These are phyloP conservation scores for Panthera uncia DNA, from an alignment of 2,113 vertebrate genomes.

Conservation along the genomic window DNA sequence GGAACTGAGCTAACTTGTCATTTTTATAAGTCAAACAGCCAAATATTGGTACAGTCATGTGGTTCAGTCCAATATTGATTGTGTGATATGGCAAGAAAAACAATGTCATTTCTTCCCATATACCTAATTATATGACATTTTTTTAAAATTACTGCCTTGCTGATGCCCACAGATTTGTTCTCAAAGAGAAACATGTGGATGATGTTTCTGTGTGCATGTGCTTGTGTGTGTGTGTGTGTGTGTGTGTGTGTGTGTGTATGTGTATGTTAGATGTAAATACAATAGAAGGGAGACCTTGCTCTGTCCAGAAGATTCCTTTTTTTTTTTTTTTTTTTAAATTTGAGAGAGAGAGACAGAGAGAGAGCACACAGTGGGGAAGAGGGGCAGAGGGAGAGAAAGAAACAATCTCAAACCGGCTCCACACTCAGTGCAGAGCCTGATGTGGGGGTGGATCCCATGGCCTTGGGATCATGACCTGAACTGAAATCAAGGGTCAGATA, in stretches of 20 bases:
- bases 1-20: background rate
- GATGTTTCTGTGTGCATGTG: background rate
- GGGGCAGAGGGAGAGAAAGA: too few relatives aligned
- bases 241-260: background rate
- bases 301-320: background rate
- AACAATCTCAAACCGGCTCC: too few relatives aligned
- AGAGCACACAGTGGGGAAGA: too few relatives aligned
- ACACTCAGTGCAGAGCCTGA: too few relatives aligned
- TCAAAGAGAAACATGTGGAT: background rate
- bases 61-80: background rate
- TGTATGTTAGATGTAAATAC: background rate
- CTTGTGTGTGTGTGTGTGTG: background rate
- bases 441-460: too few relatives aligned
- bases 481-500: too few relatives aligned
- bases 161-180: background rate
- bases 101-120: background rate
- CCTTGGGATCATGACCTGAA: too few relatives aligned
- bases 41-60: background rate
- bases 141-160: background rate
- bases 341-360: too few relatives aligned
- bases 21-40: background rate
- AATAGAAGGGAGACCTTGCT: background rate
- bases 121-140: background rate
- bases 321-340: too few relatives aligned
- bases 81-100: background rate